Evolutionary conservation across 2,888 invertebrate genomes (phyloP).

Genomic region (Caenorhabditis panamensis): DNA sequence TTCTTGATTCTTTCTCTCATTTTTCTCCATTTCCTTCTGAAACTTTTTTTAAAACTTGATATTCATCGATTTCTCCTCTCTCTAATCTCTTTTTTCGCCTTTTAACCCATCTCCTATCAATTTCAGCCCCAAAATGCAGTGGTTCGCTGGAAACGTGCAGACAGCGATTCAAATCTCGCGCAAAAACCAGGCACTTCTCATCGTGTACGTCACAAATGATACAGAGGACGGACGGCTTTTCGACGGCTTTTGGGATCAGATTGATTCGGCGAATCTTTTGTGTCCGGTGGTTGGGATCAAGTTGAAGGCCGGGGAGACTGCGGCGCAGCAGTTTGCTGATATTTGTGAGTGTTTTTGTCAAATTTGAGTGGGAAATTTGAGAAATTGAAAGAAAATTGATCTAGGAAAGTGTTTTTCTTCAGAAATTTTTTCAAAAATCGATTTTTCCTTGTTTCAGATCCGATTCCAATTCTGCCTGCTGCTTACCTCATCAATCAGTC

Average conservation of each 20-base stretch:
- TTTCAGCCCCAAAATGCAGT: constrained; percentile 58
- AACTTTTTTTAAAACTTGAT: not conserved
- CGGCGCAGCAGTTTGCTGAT: constrained; percentile 60
- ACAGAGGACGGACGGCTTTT: constrained; percentile 57
- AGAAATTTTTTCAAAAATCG: constrained; percentile 2
- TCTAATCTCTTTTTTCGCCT: not conserved
- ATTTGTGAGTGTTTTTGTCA: constrained; percentile 57
- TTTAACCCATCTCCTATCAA: too few relatives aligned
- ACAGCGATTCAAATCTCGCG: constrained; percentile 65
- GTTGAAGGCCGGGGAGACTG: constrained; percentile 44
- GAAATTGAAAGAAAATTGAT: too few relatives aligned
- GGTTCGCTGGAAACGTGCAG: constrained; percentile 65
- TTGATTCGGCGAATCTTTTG: constrained; percentile 38
- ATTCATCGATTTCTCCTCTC: not conserved
- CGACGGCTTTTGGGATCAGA: constrained; percentile 50
- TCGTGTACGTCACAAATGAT: constrained; percentile 61
- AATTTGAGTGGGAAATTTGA: too few relatives aligned
- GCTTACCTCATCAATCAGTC: constrained; percentile 64
- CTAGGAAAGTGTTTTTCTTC: not conserved
- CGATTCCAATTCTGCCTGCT: constrained; percentile 65
- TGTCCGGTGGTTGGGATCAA: constrained; percentile 62
- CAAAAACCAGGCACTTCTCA: constrained; percentile 62
- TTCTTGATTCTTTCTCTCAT: not conserved
- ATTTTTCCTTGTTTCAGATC: constrained; percentile 41
- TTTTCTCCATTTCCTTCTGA: not conserved